Evolutionary conservation across 2,888 invertebrate genomes (phyloP), one percentile per base, ranked within the genome.

Genomic region (Ligdia adustata): DNA sequence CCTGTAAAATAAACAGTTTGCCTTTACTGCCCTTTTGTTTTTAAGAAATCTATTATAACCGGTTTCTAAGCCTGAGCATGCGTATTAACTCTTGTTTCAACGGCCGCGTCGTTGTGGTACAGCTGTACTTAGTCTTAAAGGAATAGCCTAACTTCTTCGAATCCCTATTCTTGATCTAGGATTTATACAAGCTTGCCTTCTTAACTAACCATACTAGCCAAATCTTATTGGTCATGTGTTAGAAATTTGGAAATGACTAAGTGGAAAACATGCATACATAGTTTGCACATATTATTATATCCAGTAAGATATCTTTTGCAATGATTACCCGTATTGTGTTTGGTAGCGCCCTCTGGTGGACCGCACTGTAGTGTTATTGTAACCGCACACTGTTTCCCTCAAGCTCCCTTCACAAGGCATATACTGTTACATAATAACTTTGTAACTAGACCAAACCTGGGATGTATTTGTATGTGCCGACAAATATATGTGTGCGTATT

Each of bases 1-100:
- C 73, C 67, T 75, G 72, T 81, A 78, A 82, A 83, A 76, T 80
- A 80, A 84, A 85, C 78, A 79, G 75, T 85, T 81, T 69, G 72
- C 64, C 69, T 77, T 78, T 74, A 79, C 70, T 74, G 71, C 75
- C 77, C 72, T 65, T 62, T 53, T 84, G 77, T 79, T 66, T 60
- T 69, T 65, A 55, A 40, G 54, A 62, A 66, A 68, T 65, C 61
- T 64, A 64, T 69, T 66, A 57, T 57, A 35, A 45, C 58, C 9
- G 6, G 6, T 32, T 33, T 15, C 20, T 33, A 16, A 31, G 40
- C 22, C 26, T 22, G 22, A 2, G 22, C 22, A 7, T 22, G 22
- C 22, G 22, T n/a, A 22, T 22, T 22, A 3, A 22, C 2, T 6
- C 22, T 22, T 4, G 7, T n/a, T n/a, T n/a, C n/a, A n/a, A n/a